Percentiles rank a stretch among this genome's conserved stretches.
These are phyloP conservation scores for Ciconia maguari DNA, from an alignment of 2,113 vertebrate species.

Conservation along the genomic window DNA sequence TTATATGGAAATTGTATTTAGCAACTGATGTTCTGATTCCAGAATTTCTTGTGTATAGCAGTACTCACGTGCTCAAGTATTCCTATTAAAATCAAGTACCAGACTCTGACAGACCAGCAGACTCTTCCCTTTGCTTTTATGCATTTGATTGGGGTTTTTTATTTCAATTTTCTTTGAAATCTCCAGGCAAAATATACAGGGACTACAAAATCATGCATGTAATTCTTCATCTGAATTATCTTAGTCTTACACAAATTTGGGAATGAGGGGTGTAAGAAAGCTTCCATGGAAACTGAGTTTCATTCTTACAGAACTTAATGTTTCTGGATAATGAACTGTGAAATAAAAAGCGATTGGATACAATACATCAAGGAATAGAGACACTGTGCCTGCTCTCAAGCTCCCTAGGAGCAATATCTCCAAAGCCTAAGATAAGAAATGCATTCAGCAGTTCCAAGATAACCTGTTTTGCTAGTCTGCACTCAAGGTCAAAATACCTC, in stretches of 20 bases:
- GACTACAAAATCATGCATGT: background rate
- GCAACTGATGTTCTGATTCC: background rate
- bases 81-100: background rate
- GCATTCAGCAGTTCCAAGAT: background rate
- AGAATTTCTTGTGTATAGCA: background rate
- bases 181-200: background rate
- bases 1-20: background rate
- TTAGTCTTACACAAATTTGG: background rate
- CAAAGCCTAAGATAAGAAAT: background rate
- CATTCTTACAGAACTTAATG: background rate
- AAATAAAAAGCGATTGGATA: slow-evolving; percentile 15
- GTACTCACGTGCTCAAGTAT: background rate
- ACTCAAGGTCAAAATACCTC: slow-evolving; percentile 14
- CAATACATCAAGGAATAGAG: background rate
- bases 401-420: background rate
- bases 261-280: background rate
- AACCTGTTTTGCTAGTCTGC: background rate
- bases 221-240: background rate
- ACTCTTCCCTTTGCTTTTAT: background rate
- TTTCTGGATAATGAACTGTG: slow-evolving; percentile 27
- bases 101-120: background rate
- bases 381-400: background rate
- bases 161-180: background rate
- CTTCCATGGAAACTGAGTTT: background rate
- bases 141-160: background rate